A percentile compares a stretch with the other conserved stretches of the same genome.
phyloP scores from a whole-genome alignment of 1,140 invertebrate species.

The Leguminivora glycinivorella region DNA sequence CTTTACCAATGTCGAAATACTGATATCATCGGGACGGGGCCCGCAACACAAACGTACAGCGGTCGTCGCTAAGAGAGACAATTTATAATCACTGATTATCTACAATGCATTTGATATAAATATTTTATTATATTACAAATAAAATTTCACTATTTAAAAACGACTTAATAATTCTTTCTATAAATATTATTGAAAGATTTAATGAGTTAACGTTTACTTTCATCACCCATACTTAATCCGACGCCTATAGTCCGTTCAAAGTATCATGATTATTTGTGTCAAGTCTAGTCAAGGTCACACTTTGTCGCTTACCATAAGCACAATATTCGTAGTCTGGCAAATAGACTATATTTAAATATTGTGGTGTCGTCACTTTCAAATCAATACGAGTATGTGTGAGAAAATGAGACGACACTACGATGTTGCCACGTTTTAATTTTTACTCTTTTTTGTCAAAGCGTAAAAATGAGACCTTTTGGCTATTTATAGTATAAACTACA shows the following conservation, averaged over 20 bases:
- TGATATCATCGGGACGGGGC: constrained; percentile 70
- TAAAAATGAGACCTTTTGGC: too few relatives aligned
- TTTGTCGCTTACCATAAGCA: neutral
- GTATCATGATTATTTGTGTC: neutral
- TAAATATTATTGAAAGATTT: constrained; percentile 29
- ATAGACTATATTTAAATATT: too few relatives aligned
- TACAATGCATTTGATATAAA: constrained; percentile 26
- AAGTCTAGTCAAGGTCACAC: neutral
- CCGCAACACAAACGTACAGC: constrained; percentile 70
- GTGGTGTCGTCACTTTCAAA: too few relatives aligned
- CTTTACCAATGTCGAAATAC: constrained; percentile 75
- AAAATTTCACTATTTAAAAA: constrained; percentile 27
- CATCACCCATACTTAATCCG: constrained; percentile 12
- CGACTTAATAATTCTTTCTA: constrained; percentile 30
- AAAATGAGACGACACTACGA: too few relatives aligned
- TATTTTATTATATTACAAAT: constrained; percentile 28
- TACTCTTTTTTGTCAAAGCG: too few relatives aligned
- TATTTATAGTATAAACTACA: too few relatives aligned
- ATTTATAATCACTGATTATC: constrained; percentile 28
- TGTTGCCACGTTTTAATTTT: too few relatives aligned
- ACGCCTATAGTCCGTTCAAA: constrained; percentile 13
- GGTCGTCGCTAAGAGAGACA: constrained; percentile 53
- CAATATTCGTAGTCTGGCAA: too few relatives aligned
- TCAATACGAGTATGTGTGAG: too few relatives aligned
- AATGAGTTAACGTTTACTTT: constrained; percentile 26